These are phyloP conservation scores for Guaruba guarouba DNA, from an alignment of 2,113 vertebrate genomes.

Conservation along the genomic window DNA sequence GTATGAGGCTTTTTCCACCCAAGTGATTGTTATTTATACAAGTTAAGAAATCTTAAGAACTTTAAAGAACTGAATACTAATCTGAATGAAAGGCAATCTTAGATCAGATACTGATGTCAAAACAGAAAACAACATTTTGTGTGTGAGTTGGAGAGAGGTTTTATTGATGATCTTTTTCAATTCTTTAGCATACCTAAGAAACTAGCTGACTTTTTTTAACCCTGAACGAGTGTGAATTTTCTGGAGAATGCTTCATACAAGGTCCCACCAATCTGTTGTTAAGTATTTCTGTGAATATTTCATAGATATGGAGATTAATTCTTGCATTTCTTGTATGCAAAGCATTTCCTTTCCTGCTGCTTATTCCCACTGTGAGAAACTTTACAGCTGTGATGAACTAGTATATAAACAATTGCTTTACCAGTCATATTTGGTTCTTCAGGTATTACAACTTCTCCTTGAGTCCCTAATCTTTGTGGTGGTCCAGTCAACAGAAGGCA, in stretches of 20 bases:
- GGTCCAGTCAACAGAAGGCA: neutral
- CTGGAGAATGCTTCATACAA: neutral
- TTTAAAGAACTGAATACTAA: neutral
- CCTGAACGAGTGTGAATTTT: neutral
- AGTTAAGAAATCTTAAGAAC: neutral
- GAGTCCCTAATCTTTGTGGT: neutral
- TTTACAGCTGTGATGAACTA: constrained; percentile 17
- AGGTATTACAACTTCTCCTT: constrained; percentile 5
- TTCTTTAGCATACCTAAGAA: neutral
- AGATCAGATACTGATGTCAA: neutral
- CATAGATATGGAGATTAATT: neutral
- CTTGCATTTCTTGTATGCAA: neutral
- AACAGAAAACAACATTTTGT: neutral
- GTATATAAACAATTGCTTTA: constrained; percentile 11
- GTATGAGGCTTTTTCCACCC: neutral
- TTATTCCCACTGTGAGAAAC: neutral
- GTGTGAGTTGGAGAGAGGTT: neutral
- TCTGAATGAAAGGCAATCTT: neutral
- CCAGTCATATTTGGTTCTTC: constrained; percentile 10
- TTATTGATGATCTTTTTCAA: neutral
- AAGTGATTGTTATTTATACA: neutral
- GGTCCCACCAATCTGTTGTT: neutral
- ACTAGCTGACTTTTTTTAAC: neutral
- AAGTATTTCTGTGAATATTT: neutral
- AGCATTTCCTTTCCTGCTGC: neutral